phyloP scores from a whole-genome alignment of 2,888 invertebrate species.

The Synanthedon vespiformis region DNA sequence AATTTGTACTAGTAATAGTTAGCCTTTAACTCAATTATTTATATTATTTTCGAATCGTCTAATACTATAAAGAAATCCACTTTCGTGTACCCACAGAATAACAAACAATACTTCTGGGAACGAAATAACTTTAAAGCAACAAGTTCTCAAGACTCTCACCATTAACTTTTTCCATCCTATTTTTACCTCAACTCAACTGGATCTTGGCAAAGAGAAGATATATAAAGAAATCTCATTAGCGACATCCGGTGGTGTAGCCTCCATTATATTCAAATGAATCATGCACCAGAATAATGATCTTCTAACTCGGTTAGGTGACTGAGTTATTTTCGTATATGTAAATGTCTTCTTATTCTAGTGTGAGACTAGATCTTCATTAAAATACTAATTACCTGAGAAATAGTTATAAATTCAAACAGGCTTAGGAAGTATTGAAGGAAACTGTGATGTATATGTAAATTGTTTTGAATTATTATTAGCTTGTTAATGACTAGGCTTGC shows the following conservation, averaged over 20 bases:
- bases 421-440: no score
- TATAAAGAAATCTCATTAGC: constrained; percentile 29
- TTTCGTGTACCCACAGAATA: neutral
- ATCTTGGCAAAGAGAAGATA: constrained; percentile 10
- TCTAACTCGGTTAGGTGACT: neutral
- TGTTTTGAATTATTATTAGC: no score
- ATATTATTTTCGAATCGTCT: no score
- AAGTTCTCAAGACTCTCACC: neutral
- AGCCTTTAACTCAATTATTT: no score
- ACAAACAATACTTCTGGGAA: neutral
- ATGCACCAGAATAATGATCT: constrained; percentile 6
- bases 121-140: neutral
- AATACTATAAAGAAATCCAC: neutral
- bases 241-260: constrained; percentile 16
- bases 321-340: no score
- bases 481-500: no score
- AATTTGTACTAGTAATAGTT: no score
- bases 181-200: neutral
- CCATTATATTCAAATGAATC: constrained; percentile 19
- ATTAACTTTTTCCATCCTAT: neutral
- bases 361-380: no score
- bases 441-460: no score
- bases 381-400: no score
- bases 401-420: no score
- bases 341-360: no score